Evolutionary conservation across 2,113 vertebrate species (phyloP), one percentile per base, ranked within the genome.

Genomic region (Boleophthalmus pectinirostris): DNA sequence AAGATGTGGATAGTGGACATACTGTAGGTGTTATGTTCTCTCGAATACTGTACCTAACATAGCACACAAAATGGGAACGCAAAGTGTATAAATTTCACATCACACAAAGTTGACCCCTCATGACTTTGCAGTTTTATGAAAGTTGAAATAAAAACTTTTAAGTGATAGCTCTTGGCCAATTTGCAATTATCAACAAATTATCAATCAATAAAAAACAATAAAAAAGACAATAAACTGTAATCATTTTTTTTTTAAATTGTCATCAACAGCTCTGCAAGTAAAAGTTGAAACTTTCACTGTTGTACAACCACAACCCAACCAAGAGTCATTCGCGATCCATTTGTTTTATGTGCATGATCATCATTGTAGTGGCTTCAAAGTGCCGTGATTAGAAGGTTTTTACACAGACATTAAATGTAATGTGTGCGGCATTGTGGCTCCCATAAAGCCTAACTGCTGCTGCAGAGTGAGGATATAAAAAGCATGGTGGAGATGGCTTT

Each of bases 381-480:
- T 58, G 46, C n/a, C 35, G 12, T 1, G 21, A 16, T 47, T 43
- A 64, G 33, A 64, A 13, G 10, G 29, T 38, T 64, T 29, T 64
- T 64, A 64, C 35, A 43, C 18, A 38, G 61, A 38, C 33, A 64
- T 64, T 38, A 64, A 64, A 64, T n/a, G 20, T 64, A 64, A 64
- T 64, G 61, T 64, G 33, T n/a, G 61, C 20, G 18, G 29, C 61
- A 38, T n/a, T 64, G 33, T 43, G 35, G 18, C 61, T 38, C 35
- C 33, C 33, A 64, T 13, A 64, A 43, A 64, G 20, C 61, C 20
- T 43, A 64, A 38, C 61, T 64, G 61, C 61, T 38, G 33, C 33
- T 64, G 61, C 33, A 64, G 33, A 21, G n/a, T 64, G 61, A 64
- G 33, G 61, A 43, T 64, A 64, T 64, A 64, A 64, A 64, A 38